A percentile compares a stretch with the other conserved stretches of the same genome.
These are phyloP conservation scores for Thalassoma bifasciatum DNA, from an alignment of 2,113 vertebrate species.

Conservation along the genomic window DNA sequence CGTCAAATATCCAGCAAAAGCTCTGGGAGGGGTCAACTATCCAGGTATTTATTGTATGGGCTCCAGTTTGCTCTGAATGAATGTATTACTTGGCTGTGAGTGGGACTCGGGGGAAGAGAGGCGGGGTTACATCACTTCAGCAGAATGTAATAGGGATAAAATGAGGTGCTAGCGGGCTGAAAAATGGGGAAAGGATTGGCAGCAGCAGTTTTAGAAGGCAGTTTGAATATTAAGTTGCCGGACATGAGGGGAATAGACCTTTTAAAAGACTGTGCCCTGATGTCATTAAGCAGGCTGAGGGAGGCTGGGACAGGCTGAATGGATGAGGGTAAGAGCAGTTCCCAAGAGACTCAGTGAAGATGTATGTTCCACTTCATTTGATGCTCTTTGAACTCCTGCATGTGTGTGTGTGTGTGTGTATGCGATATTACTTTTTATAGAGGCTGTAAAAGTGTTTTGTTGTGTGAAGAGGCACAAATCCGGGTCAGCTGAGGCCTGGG, in stretches of 20 bases:
- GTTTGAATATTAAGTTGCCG: conserved; percentile 66
- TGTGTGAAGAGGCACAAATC: conserved; percentile 68
- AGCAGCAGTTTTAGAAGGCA: conserved; percentile 55
- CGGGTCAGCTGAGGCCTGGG: conserved; percentile 65
- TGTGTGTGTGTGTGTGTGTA: conserved; percentile 33
- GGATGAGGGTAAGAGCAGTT: conserved; percentile 39
- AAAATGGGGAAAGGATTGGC: conserved; percentile 58
- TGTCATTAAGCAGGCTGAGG: conserved; percentile 61
- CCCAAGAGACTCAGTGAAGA: conserved; percentile 50
- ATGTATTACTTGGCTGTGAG: conserved; percentile 34
- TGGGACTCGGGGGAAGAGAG: conserved; percentile 15
- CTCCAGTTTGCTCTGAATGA: conserved; percentile 41
- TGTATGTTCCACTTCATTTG: conserved; percentile 61
- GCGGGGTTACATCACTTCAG: conserved; percentile 44
- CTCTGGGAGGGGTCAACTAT: conserved; percentile 29
- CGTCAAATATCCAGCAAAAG: conserved; percentile 12
- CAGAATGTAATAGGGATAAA: conserved; percentile 67
- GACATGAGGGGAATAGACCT: conserved; percentile 61
- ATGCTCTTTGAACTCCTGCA: conserved; percentile 51
- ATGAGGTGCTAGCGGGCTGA: conserved; percentile 59
- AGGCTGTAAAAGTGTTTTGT: conserved; percentile 60
- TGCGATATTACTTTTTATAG: conserved; percentile 60
- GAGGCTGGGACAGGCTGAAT: conserved; percentile 36
- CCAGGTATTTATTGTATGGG: conserved; percentile 52
- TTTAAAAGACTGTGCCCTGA: conserved; percentile 59